Conservation (phyloP, 2,888 invertebrate species). For the Cacoxenus indagator region DNA sequence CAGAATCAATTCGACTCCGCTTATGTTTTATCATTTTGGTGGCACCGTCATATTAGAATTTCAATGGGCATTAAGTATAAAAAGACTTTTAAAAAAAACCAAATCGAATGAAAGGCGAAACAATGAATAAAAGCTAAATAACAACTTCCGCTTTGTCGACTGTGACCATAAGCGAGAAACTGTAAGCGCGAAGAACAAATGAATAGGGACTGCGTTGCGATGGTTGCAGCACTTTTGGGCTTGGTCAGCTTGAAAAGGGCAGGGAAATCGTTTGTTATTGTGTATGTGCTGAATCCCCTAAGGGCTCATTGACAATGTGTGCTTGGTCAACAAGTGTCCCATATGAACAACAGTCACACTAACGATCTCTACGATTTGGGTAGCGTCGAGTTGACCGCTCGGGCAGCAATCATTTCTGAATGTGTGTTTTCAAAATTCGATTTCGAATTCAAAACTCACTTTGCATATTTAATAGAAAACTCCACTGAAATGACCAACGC, state of each 20-base stretch:
- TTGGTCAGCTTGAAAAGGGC: conserved; percentile 22
- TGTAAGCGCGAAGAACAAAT: background rate
- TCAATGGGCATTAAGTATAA: conserved; percentile 43
- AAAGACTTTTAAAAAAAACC: conserved; percentile 29
- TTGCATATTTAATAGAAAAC: conserved; percentile 34
- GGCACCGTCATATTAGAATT: conserved; percentile 38
- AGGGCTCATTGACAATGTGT: conserved; percentile 29
- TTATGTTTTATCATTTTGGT: background rate
- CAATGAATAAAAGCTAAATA: conserved; percentile 44
- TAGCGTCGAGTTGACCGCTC: background rate
- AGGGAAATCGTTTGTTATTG: conserved; percentile 1
- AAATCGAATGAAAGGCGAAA: conserved; percentile 34
- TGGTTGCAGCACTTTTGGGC: conserved; percentile 30
- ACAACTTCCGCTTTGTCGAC: conserved; percentile 49
- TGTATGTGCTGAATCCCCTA: conserved; percentile 7
- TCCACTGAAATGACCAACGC: conserved; percentile 12
- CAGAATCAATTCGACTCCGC: background rate
- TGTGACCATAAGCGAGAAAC: conserved; percentile 31
- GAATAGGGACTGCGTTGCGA: conserved; percentile 10
- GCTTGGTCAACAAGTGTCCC: conserved; percentile 44
- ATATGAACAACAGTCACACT: background rate
- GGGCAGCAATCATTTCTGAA: conserved; percentile 21
- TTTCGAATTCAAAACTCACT: conserved; percentile 34
- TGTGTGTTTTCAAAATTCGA: conserved; percentile 35
- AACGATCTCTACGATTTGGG: background rate